phyloP scores from a whole-genome alignment of 2,888 invertebrate species.

The Oxyscelio sp. region DNA sequence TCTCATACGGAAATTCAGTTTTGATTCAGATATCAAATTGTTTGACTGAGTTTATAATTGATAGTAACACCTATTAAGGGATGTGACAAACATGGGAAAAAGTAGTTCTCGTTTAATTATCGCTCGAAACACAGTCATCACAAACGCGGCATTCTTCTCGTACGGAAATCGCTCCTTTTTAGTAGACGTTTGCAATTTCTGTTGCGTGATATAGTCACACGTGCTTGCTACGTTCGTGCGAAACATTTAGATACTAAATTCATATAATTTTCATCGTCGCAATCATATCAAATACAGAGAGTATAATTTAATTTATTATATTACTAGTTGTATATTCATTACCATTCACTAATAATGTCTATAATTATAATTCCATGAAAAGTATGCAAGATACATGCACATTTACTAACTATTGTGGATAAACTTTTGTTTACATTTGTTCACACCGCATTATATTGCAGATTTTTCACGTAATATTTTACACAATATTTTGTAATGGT shows the following conservation, averaged over 20 bases:
- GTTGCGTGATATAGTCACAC: conserved; percentile 50
- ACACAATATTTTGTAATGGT: no score
- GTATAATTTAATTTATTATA: conserved; percentile 15
- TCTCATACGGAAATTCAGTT: no score
- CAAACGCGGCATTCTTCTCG: conserved; percentile 8
- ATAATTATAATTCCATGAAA: not conserved
- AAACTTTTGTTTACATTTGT: not conserved
- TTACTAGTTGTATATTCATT: conserved; percentile 2
- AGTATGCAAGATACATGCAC: not conserved
- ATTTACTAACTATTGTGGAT: no score
- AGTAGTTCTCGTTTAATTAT: no score
- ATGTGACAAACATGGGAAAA: no score
- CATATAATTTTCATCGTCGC: conserved; percentile 23
- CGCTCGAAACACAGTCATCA: no score
- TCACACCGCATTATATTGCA: no score
- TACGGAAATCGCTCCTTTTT: conserved; percentile 19
- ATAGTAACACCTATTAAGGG: no score
- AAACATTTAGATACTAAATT: conserved; percentile 29
- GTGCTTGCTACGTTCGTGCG: conserved; percentile 31
- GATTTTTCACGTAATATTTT: no score
- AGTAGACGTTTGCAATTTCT: conserved; percentile 29
- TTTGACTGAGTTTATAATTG: no score
- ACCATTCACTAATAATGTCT: not conserved
- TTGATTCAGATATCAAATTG: no score
- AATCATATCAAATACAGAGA: not conserved